phyloP scores from a whole-genome alignment of 2,888 invertebrate species.

The Perithous albicinctus region DNA sequence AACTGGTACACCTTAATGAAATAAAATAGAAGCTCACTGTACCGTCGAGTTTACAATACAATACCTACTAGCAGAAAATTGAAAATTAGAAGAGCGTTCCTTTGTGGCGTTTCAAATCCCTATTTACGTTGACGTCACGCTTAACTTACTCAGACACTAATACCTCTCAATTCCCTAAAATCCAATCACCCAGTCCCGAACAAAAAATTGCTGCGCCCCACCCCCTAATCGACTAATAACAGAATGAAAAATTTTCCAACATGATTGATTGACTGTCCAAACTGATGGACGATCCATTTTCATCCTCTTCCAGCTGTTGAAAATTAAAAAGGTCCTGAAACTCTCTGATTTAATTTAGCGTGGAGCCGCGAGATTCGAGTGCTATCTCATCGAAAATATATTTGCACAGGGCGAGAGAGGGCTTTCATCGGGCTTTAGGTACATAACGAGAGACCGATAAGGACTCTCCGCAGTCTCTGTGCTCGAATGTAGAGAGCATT shows the following conservation, averaged over 20 bases:
- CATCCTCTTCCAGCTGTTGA: not conserved
- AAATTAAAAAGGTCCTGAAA: conserved; percentile 15
- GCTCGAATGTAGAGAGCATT: not conserved
- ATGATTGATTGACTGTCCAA: conserved; percentile 36
- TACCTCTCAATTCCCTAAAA: not conserved
- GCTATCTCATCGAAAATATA: conserved; percentile 50
- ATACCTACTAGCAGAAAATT: no score
- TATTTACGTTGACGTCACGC: not conserved
- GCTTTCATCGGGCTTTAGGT: conserved; percentile 48
- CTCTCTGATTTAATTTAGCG: conserved; percentile 41
- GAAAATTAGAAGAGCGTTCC: no score
- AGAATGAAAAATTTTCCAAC: not conserved
- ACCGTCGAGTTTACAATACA: no score
- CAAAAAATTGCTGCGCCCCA: not conserved
- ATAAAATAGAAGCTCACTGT: no score
- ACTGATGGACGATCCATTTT: conserved; percentile 22
- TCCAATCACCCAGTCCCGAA: not conserved
- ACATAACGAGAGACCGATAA: conserved; percentile 59
- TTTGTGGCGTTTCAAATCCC: no score
- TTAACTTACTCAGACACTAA: not conserved
- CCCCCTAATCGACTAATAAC: conserved; percentile 22
- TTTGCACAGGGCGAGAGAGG: conserved; percentile 35
- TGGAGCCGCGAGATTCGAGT: conserved; percentile 19
- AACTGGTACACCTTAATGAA: no score
- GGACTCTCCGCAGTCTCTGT: conserved; percentile 24